Percentiles rank a stretch among this genome's conserved stretches.
phyloP scores from a whole-genome alignment of 2,797 vertebrate genomes.

The Spondyliosoma cantharus region DNA sequence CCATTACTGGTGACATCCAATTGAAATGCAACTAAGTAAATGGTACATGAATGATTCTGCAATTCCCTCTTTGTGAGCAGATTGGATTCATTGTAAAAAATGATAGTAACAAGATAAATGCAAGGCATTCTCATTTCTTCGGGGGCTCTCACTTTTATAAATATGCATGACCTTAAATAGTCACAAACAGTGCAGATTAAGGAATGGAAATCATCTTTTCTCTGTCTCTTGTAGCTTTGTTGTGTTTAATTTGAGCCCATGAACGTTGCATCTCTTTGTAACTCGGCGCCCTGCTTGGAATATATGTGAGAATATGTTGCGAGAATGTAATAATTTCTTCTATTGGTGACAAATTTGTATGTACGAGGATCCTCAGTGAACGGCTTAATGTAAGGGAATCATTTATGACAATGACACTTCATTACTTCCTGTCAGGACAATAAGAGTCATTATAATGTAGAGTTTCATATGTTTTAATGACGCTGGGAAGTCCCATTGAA shows the following conservation, averaged over 20 bases:
- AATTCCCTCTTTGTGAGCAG: constrained; percentile 60
- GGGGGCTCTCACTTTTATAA: constrained; percentile 69
- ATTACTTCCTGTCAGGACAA: constrained; percentile 23
- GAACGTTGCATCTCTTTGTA: constrained; percentile 54
- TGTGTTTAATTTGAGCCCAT: constrained; percentile 57
- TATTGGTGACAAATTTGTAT: constrained; percentile 28
- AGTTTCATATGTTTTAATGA: constrained; percentile 30
- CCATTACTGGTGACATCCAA: constrained; percentile 39
- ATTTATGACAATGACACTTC: constrained; percentile 21
- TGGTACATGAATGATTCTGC: constrained; percentile 29
- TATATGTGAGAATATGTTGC: constrained; percentile 6
- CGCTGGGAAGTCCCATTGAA: constrained; percentile 3
- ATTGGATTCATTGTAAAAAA: constrained; percentile 68
- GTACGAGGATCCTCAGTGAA: constrained; percentile 1
- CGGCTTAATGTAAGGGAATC: background rate
- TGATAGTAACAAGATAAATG: constrained; percentile 72
- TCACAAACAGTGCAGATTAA: constrained; percentile 60
- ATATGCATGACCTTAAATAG: constrained; percentile 77
- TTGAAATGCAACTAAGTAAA: constrained; percentile 53
- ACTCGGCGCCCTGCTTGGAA: constrained; percentile 30
- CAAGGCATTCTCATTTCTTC: constrained; percentile 66
- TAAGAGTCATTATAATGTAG: background rate
- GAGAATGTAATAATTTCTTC: constrained; percentile 3
- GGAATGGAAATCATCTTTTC: constrained; percentile 59
- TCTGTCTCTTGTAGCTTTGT: constrained; percentile 46